These are phyloP conservation scores for Epinephelus awoara DNA, from an alignment of 2,797 vertebrate species.

Conservation along the genomic window DNA sequence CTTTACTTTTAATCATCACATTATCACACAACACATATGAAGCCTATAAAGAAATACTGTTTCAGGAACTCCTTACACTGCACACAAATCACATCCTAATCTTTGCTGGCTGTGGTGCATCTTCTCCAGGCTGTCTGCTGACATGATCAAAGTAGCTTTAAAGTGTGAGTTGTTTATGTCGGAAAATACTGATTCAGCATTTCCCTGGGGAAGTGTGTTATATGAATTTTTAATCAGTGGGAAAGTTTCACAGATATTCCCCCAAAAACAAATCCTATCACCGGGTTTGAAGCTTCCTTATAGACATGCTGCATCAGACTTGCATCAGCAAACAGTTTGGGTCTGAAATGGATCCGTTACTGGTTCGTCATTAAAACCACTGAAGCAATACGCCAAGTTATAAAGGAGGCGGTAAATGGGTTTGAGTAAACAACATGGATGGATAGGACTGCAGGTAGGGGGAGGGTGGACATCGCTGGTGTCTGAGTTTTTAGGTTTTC, in stretches of 20 bases:
- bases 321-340: not conserved
- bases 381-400: not conserved
- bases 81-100: not conserved
- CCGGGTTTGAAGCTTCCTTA: not conserved
- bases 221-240: constrained; percentile 16
- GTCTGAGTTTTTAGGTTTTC: not conserved
- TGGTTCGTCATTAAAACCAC: constrained; percentile 11
- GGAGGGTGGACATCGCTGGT: not conserved
- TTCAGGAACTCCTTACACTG: not conserved
- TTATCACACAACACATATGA: not conserved
- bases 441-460: not conserved
- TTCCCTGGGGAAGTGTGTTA: not conserved
- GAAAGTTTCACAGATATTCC: constrained; percentile 13
- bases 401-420: not conserved
- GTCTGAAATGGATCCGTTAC: not conserved
- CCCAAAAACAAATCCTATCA: not conserved
- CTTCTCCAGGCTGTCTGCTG: constrained; percentile 18
- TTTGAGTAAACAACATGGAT: not conserved
- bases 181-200: not conserved
- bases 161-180: constrained; percentile 25
- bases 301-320: constrained; percentile 13
- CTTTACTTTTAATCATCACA: not conserved
- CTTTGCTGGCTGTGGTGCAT: not conserved
- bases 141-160: constrained; percentile 28
- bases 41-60: not conserved